Percentiles rank a stretch among this genome's conserved stretches.
Conservation (phyloP, 53 echinoderm and acorn worm genomes). For the Henricia sp. region DNA sequence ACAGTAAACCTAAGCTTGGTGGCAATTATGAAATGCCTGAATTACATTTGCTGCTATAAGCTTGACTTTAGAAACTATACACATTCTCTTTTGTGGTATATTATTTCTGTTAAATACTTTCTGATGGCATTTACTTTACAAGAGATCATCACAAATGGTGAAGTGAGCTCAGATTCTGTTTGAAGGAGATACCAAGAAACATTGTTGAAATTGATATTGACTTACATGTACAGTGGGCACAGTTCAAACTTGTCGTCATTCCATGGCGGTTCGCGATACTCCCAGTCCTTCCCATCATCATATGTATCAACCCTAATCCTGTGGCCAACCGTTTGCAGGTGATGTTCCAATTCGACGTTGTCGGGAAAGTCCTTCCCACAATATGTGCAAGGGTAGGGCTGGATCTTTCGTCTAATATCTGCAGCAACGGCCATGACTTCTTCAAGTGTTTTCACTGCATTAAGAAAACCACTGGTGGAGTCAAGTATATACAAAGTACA, state of each 20-base stretch:
- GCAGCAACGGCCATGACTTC: conserved; percentile 51
- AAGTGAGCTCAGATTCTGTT: too few species aligned
- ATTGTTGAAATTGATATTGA: background rate
- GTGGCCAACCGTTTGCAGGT: conserved; percentile 71
- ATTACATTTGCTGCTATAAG: too few species aligned
- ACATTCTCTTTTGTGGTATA: too few species aligned
- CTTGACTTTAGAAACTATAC: too few species aligned
- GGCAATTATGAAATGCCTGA: too few species aligned
- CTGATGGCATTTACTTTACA: too few species aligned
- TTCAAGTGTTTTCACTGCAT: conserved; percentile 66
- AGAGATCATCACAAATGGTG: too few species aligned
- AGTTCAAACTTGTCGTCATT: conserved; percentile 70
- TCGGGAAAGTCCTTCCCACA: conserved; percentile 69
- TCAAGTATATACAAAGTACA: too few species aligned
- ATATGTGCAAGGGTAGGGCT: conserved; percentile 66
- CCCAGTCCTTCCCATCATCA: conserved; percentile 80
- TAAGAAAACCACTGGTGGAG: too few species aligned
- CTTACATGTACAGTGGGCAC: conserved; percentile 61
- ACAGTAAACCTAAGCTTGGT: too few species aligned
- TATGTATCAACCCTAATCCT: conserved; percentile 74
- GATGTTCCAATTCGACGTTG: conserved; percentile 60
- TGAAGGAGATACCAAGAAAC: too few species aligned
- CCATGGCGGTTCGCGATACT: conserved; percentile 75
- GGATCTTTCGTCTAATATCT: background rate
- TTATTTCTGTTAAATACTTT: too few species aligned